Evolutionary conservation across 2,888 invertebrate genomes (phyloP), one percentile per base, ranked within the genome.

Genomic region (Drosophila paramelanica): DNA sequence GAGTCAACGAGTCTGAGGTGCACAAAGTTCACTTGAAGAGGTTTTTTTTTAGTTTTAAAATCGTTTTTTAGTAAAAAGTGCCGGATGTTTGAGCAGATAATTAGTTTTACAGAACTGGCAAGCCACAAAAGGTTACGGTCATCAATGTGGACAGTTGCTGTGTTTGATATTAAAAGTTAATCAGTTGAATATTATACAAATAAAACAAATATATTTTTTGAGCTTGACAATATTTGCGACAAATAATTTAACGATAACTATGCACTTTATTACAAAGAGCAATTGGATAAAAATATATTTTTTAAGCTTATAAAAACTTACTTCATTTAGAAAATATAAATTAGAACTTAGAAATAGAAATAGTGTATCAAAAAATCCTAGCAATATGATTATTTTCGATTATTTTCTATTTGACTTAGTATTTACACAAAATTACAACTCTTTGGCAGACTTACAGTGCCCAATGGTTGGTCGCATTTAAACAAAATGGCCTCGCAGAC

Each of bases 51-150:
- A 47, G 42, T 17, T 55, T 31, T 31, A 10, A 31, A 31, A 31
- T 8, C 7, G 27, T 66, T 43, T 66, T 58, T 46, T 58, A 3
- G 17, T 51, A 52, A 57, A 65, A 70, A 59, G 14, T 57, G 61
- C 83, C 88, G 83, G 83, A 88, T 82, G 70, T 68, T 57, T 62
- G 53, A 49, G 56, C 43, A 36, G 56, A 50, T 77, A 73, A 82
- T 88, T 79, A 75, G 70, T 71, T 72, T 67, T 53, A 38, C 25
- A 46, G 51, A 69, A 53, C 64, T 62, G 20, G 10, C n/a, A 27
- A 23, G 64, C 17, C 33, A 39, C 25, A 13, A n/a, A 38, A 45
- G 59, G 56, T 62, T 59, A 38, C 60, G 41, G 43, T 46, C 53
- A 61, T 33, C 49, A 43, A 57, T 53, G 67, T 58, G 58, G 60